These are phyloP conservation scores for Salvator merianae DNA, from an alignment of 2,113 vertebrate genomes.

Conservation along the genomic window DNA sequence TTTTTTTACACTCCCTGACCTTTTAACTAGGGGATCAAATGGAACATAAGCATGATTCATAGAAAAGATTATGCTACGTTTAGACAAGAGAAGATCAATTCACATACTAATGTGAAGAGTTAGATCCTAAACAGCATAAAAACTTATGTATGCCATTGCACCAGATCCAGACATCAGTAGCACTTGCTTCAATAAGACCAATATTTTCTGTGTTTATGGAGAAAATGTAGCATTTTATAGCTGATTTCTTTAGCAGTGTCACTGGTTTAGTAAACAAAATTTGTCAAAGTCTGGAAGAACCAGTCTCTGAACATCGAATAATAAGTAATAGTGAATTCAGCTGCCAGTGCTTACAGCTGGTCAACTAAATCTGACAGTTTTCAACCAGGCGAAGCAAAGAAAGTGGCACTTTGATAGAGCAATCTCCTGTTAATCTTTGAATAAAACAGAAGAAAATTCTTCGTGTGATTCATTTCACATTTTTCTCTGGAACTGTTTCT, in stretches of 20 bases:
- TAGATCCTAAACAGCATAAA: slow-evolving; percentile 29
- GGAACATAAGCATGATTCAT: slow-evolving; percentile 11
- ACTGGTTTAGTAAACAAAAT: slow-evolving; percentile 53
- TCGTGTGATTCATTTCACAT: slow-evolving; percentile 59
- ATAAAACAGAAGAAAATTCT: slow-evolving; percentile 30
- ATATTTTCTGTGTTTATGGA: not conserved
- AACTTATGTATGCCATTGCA: slow-evolving; percentile 26
- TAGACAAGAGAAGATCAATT: slow-evolving; percentile 41
- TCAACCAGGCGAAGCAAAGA: slow-evolving; percentile 27
- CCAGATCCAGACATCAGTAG: slow-evolving; percentile 31
- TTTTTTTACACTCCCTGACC: slow-evolving; percentile 22
- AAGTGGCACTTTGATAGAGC: slow-evolving; percentile 26
- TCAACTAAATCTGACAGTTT: slow-evolving; percentile 42
- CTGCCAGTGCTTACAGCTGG: slow-evolving; percentile 43
- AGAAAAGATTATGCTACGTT: slow-evolving; percentile 6
- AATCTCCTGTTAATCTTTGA: slow-evolving; percentile 44
- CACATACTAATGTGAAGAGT: not conserved
- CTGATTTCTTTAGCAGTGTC: slow-evolving; percentile 61
- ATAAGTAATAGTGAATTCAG: slow-evolving; percentile 41
- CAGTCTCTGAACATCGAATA: slow-evolving; percentile 56
- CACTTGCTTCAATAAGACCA: not conserved
- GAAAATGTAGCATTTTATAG: slow-evolving; percentile 11
- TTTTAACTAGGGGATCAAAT: slow-evolving; percentile 37
- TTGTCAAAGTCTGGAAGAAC: slow-evolving; percentile 56
- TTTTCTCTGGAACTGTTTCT: slow-evolving; percentile 50